Evolutionary conservation across 2,113 vertebrate species (phyloP).

Genomic region (Heterocephalus glaber): DNA sequence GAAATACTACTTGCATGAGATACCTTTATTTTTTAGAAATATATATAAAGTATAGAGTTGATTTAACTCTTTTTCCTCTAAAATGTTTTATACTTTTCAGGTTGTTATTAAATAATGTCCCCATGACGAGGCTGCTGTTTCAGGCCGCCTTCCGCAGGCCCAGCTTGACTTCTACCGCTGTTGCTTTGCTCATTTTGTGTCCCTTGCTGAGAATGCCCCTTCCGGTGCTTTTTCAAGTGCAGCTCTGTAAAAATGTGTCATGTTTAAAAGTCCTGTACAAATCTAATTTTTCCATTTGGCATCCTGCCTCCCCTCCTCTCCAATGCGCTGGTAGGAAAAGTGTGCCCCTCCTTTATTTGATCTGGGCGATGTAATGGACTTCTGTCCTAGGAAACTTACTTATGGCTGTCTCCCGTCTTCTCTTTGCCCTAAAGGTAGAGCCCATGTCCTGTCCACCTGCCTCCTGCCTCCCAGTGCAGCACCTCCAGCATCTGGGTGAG

Average conservation of each 20-base stretch:
- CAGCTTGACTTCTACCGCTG: no score
- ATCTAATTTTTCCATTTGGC: background rate
- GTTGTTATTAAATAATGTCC: background rate
- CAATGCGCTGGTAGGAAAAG: background rate
- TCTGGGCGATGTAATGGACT: background rate
- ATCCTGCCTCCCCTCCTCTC: background rate
- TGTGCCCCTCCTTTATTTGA: background rate
- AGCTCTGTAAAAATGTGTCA: background rate
- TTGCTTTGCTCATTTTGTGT: background rate
- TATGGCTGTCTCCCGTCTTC: background rate
- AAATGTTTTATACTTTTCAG: background rate
- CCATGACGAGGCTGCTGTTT: rapidly evolving
- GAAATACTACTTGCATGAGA: background rate
- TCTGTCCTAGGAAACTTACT: background rate
- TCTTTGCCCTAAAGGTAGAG: background rate
- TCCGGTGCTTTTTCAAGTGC: background rate
- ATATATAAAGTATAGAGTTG: background rate
- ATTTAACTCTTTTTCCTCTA: background rate
- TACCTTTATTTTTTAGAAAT: background rate
- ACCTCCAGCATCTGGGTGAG: background rate
- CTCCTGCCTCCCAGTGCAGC: background rate
- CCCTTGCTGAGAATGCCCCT: background rate
- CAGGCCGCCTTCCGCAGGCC: background rate
- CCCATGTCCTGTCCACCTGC: background rate
- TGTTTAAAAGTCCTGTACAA: background rate